A percentile compares a stretch with the other conserved stretches of the same genome.
These are phyloP conservation scores for Penaeus vannamei DNA, from an alignment of 1,140 invertebrate species.

Conservation along the genomic window DNA sequence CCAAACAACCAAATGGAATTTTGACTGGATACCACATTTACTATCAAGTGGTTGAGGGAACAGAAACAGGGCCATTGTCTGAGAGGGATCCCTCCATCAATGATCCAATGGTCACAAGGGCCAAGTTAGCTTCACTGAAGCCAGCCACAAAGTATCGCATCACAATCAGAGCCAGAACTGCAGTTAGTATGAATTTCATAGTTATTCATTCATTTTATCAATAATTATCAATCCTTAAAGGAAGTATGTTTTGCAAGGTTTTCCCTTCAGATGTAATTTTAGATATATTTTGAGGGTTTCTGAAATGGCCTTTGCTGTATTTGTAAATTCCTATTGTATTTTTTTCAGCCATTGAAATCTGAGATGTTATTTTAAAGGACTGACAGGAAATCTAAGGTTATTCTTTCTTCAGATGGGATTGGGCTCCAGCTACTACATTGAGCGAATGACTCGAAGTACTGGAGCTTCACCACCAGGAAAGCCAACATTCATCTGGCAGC, in stretches of 20 bases:
- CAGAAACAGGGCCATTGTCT: slow-evolving; percentile 77
- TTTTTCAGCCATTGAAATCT: neutral
- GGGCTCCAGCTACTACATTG: slow-evolving; percentile 81
- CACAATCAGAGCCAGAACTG: slow-evolving; percentile 84
- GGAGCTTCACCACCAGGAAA: slow-evolving; percentile 79
- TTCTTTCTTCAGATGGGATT: slow-evolving; percentile 55
- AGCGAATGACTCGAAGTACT: slow-evolving; percentile 79
- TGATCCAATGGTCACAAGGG: slow-evolving; percentile 80
- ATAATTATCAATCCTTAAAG: slow-evolving; percentile 44
- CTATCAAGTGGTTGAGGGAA: slow-evolving; percentile 86
- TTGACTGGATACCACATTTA: slow-evolving; percentile 94
- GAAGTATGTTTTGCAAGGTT: too few relatives aligned
- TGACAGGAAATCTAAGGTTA: slow-evolving; percentile 34
- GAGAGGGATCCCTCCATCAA: slow-evolving; percentile 84
- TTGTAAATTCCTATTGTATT: neutral
- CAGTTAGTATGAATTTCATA: slow-evolving; percentile 61
- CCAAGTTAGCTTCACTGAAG: slow-evolving; percentile 87
- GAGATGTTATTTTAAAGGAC: too few relatives aligned
- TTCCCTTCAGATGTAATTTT: too few relatives aligned
- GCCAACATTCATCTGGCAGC: slow-evolving; percentile 83
- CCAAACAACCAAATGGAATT: slow-evolving; percentile 92
- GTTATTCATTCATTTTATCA: slow-evolving; percentile 59
- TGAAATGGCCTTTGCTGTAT: too few relatives aligned
- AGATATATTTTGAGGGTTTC: too few relatives aligned
- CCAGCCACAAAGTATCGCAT: slow-evolving; percentile 92